Evolutionary conservation across 1,140 invertebrate species (phyloP).

Genomic region (Mactra quadrangularis): DNA sequence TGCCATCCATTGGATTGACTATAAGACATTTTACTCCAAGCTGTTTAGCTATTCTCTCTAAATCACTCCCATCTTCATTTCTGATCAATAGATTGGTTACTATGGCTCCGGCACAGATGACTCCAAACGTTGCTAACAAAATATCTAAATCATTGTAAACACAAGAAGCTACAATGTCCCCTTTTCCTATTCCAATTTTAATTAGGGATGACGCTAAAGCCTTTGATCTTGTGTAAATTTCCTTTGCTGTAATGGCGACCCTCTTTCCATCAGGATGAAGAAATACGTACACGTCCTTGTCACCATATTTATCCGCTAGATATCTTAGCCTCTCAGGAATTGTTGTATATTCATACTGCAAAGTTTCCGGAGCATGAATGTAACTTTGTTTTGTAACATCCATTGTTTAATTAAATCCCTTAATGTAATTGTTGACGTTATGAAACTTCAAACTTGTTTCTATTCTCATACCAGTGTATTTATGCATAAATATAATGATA

Average conservation of each 20-base stretch:
- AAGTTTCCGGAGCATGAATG: neutral
- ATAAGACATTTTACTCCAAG: neutral
- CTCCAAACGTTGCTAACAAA: neutral
- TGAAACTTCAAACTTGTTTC: too few relatives aligned
- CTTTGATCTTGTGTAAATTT: neutral
- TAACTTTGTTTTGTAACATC: neutral
- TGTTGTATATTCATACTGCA: constrained; percentile 11
- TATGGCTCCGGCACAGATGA: constrained; percentile 12
- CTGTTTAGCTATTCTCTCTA: neutral
- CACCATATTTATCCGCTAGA: constrained; percentile 5
- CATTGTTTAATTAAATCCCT: too few relatives aligned
- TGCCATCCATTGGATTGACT: neutral
- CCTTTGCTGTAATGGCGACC: neutral
- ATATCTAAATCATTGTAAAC: constrained; percentile 11
- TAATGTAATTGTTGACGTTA: too few relatives aligned
- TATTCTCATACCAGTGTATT: too few relatives aligned
- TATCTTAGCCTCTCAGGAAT: neutral
- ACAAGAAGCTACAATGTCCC: constrained; percentile 15
- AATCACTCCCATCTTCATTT: constrained; percentile 15
- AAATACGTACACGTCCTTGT: constrained; percentile 29
- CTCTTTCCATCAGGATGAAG: constrained; percentile 9
- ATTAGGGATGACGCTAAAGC: neutral
- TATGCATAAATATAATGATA: too few relatives aligned
- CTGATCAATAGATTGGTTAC: neutral
- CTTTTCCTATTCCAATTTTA: neutral